phyloP scores from a whole-genome alignment of 2,113 vertebrate genomes.

The Nymphicus hollandicus region DNA sequence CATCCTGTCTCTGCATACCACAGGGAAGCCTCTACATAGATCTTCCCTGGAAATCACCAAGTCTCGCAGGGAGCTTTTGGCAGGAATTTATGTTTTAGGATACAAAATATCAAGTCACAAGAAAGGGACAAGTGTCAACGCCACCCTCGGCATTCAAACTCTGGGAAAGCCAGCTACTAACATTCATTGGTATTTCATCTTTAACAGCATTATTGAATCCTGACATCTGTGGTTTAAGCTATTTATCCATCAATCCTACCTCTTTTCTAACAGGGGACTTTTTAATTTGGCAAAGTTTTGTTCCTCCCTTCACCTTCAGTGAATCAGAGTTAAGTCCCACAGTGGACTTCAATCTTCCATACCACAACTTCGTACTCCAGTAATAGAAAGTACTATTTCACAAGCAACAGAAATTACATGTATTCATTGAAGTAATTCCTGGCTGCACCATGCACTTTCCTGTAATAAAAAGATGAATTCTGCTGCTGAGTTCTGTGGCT shows the following conservation, averaged over 20 bases:
- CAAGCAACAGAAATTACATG: neutral
- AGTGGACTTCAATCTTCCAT: neutral
- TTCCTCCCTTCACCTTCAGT: neutral
- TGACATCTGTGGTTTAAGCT: neutral
- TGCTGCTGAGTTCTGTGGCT: neutral
- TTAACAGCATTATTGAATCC: neutral
- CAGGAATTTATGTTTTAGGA: neutral
- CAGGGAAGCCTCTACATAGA: neutral
- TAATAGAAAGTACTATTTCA: neutral
- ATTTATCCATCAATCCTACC: neutral
- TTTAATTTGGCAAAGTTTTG: neutral
- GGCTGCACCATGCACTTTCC: accelerated
- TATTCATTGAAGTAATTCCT: neutral
- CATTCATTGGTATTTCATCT: accelerated
- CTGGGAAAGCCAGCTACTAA: neutral
- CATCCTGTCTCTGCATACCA: accelerated
- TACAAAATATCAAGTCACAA: neutral
- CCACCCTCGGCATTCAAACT: neutral
- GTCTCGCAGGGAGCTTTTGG: neutral
- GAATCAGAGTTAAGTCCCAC: neutral
- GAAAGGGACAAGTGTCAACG: neutral
- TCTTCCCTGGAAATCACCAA: neutral
- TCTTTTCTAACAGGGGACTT: neutral
- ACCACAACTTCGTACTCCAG: neutral
- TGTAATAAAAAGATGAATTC: neutral